phyloP scores from a whole-genome alignment of 2,797 vertebrate genomes.

The Miichthys miiuy region DNA sequence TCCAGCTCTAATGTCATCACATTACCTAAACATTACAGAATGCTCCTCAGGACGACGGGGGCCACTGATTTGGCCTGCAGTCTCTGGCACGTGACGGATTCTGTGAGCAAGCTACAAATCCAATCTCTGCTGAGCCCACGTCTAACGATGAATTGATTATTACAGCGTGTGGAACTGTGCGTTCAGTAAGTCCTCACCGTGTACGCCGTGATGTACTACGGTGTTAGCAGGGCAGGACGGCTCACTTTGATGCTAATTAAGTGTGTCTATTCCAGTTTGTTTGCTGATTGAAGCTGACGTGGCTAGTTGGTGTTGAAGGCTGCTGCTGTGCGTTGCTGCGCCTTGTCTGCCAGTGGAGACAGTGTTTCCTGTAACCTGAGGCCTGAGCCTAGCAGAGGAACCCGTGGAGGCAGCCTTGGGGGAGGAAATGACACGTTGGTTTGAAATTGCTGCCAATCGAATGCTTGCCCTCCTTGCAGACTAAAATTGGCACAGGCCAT shows the following conservation, averaged over 20 bases:
- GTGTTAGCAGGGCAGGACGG: conserved; percentile 30
- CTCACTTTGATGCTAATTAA: conserved; percentile 74
- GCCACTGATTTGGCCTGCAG: conserved; percentile 64
- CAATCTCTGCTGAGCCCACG: conserved; percentile 40
- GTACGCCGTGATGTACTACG: conserved; percentile 29
- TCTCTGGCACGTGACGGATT: conserved; percentile 58
- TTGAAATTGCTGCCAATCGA: conserved; percentile 81
- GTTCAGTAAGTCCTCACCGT: conserved; percentile 48
- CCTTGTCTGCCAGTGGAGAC: conserved; percentile 72
- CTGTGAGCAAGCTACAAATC: conserved; percentile 39
- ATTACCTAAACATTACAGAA: conserved; percentile 74
- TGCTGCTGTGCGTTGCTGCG: conserved; percentile 73
- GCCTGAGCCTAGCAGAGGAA: conserved; percentile 61
- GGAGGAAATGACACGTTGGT: conserved; percentile 81
- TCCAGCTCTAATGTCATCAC: conserved; percentile 73
- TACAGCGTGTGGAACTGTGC: conserved; percentile 38
- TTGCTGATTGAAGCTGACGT: conserved; percentile 68
- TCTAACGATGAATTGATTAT: conserved; percentile 40
- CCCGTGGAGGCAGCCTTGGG: conserved; percentile 65
- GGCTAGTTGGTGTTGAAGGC: conserved; percentile 78
- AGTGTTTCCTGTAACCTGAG: conserved; percentile 83
- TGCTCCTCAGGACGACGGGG: conserved; percentile 48
- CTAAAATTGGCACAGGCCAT: conserved; percentile 55
- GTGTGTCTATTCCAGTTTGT: conserved; percentile 72
- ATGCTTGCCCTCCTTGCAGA: conserved; percentile 39